Evolutionary conservation across 2,113 vertebrate genomes (phyloP), one percentile per base, ranked within the genome.

Genomic region (Okapia johnstoni): DNA sequence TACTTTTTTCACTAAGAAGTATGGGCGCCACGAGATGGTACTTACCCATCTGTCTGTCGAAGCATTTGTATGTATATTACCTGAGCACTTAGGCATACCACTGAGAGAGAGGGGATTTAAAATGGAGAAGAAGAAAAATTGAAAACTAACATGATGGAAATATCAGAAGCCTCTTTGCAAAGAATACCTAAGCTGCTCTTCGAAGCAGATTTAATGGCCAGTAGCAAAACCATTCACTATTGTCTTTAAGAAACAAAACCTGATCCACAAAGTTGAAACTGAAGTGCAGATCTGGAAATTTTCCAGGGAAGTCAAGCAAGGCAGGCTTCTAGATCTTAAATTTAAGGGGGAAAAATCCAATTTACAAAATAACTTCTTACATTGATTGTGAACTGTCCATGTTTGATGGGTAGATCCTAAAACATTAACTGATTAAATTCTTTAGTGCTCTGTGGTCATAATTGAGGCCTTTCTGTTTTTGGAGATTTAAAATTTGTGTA

Each of bases 351-450:
- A 0, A 30, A n/a, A 85, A 88, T 96, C 90, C 90, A 97, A 92
- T 94, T 93, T 48, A 77, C 85, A 87, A 83, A 97, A 91, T 96
- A 86, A 94, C 95, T 96, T 88, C 70, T 96, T 90, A 30, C 21
- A 76, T 80, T 90, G 96, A 94, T 95, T 89, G 94, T 36, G 86
- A 95, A 77, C 93, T 90, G 93, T 93, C 94, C 88, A 0, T 85
- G 40, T 95, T 96, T 84, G 96, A 83, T 33, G 61, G 66, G 77
- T 93, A 84, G 95, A 55, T 52, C 73, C 61, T 77, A 66, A 87
- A 95, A 93, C 96, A 98, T 96, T 93, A 95, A 95, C 93, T 94
- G 94, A 98, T 97, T 94, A 93, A 93, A 96, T 86, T 93, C 88
- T 86, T 63, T 28, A 30, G 5, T 54, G 43, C 81, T 26, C 0